Percentiles rank a stretch among this genome's conserved stretches.
Evolutionary conservation across 2,113 vertebrate genomes (phyloP).

Genomic region (Neolamprologus sp.): DNA sequence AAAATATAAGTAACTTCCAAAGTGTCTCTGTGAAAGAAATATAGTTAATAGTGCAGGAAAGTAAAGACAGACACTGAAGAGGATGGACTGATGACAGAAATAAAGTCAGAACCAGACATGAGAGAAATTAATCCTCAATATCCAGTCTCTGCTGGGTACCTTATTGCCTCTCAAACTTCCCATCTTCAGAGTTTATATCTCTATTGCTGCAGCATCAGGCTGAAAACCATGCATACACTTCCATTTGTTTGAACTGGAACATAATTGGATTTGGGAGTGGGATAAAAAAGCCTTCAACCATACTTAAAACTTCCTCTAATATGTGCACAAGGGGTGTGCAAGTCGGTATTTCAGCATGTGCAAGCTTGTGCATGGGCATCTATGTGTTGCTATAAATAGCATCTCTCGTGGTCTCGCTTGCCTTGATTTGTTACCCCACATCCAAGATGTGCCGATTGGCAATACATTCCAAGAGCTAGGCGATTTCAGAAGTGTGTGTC

Average conservation of each 20-base stretch:
- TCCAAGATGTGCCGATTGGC: slow-evolving; percentile 42
- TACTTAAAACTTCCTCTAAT: slow-evolving; percentile 50
- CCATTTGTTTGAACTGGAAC: slow-evolving; percentile 64
- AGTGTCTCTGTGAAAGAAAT: slow-evolving; percentile 5
- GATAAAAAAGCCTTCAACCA: slow-evolving; percentile 68
- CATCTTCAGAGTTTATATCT: slow-evolving; percentile 72
- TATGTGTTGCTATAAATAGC: slow-evolving; percentile 58
- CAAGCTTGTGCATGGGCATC: background rate
- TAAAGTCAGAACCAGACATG: slow-evolving; percentile 49
- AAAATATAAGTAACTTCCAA: slow-evolving; percentile 9
- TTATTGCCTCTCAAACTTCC: slow-evolving; percentile 70
- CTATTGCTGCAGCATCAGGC: slow-evolving; percentile 56
- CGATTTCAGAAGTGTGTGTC: slow-evolving; percentile 35
- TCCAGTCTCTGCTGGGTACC: slow-evolving; percentile 69
- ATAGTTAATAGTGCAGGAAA: slow-evolving; percentile 30
- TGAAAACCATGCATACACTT: slow-evolving; percentile 61
- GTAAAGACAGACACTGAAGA: slow-evolving; percentile 3
- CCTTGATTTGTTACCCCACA: slow-evolving; percentile 50
- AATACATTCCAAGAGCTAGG: slow-evolving; percentile 30
- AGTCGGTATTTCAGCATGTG: background rate
- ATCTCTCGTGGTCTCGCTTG: slow-evolving; percentile 40
- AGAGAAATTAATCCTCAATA: slow-evolving; percentile 72
- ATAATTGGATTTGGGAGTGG: slow-evolving; percentile 69
- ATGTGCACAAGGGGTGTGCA: background rate
- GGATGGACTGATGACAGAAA: slow-evolving; percentile 35